These are phyloP conservation scores for Thyatira batis DNA, from an alignment of 2,888 invertebrate species.

Conservation along the genomic window DNA sequence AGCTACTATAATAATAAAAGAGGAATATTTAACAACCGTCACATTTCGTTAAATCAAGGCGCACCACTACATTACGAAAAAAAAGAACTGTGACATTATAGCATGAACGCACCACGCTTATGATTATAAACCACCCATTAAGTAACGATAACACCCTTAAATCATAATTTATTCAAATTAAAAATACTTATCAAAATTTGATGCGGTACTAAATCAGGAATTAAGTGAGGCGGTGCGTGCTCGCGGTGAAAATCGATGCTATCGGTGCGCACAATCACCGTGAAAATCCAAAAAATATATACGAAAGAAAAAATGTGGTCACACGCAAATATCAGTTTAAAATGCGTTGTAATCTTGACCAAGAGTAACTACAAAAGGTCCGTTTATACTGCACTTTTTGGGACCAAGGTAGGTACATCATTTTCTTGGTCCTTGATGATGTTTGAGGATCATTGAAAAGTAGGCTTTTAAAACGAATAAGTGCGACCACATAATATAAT, in stretches of 20 bases:
- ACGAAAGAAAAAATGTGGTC: conserved; percentile 43
- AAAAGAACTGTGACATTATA: conserved; percentile 50
- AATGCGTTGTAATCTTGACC: conserved; percentile 16
- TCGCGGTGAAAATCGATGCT: conserved; percentile 60
- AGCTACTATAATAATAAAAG: not conserved
- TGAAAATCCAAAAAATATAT: conserved; percentile 71
- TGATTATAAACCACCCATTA: conserved; percentile 70
- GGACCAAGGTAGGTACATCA: no score
- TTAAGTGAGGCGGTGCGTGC: conserved; percentile 79
- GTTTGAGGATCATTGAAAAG: no score
- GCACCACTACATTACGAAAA: conserved; percentile 6
- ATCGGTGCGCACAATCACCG: conserved; percentile 70
- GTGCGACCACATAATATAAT: no score
- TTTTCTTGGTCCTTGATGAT: no score
- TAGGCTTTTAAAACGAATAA: no score
- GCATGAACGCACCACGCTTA: conserved; percentile 59
- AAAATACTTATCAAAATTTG: conserved; percentile 82
- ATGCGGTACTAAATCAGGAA: conserved; percentile 80
- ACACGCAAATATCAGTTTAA: conserved; percentile 76
- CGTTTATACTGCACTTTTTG: not conserved
- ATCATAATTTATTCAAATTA: conserved; percentile 83
- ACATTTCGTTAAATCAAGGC: not conserved
- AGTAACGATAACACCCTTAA: conserved; percentile 73
- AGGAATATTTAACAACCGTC: not conserved
- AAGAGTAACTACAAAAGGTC: not conserved